phyloP scores from a whole-genome alignment of 2,888 invertebrate species.

The Meghimatium bilineatum region DNA sequence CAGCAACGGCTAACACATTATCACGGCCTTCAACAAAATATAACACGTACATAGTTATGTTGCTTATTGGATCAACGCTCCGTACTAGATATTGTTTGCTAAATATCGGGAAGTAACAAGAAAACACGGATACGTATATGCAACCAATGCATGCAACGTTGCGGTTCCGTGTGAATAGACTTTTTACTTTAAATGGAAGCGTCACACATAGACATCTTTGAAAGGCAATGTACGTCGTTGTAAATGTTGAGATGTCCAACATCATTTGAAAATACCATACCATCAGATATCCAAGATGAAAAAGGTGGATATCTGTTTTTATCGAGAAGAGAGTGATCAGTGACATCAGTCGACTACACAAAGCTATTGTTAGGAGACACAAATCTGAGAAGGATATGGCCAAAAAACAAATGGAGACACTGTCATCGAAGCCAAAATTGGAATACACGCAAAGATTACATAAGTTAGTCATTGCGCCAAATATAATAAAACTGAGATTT shows the following conservation, averaged over 20 bases:
- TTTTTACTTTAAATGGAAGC: conserved; percentile 13
- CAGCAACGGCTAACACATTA: background rate
- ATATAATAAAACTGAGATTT: background rate
- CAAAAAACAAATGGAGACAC: conserved; percentile 13
- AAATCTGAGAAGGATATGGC: conserved; percentile 19
- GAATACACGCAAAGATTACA: conserved; percentile 9
- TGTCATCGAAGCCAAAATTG: conserved; percentile 1
- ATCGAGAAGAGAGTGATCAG: background rate
- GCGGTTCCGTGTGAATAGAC: conserved; percentile 12
- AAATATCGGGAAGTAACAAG: conserved; percentile 17
- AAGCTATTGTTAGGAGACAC: background rate
- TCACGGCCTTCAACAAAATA: background rate
- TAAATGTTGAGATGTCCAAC: conserved; percentile 8
- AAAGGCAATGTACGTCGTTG: conserved; percentile 26
- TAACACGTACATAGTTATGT: background rate
- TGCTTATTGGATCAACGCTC: background rate
- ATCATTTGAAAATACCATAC: conserved; percentile 26
- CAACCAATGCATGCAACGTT: background rate
- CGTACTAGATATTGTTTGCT: background rate
- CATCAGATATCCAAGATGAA: background rate
- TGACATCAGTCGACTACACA: background rate
- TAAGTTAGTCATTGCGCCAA: conserved; percentile 7
- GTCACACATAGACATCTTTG: conserved; percentile 26
- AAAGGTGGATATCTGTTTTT: background rate
- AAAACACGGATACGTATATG: background rate